A percentile compares a stretch with the other conserved stretches of the same genome.
Conservation (phyloP, 2,113 vertebrate genomes). For the Cacatua alba region DNA sequence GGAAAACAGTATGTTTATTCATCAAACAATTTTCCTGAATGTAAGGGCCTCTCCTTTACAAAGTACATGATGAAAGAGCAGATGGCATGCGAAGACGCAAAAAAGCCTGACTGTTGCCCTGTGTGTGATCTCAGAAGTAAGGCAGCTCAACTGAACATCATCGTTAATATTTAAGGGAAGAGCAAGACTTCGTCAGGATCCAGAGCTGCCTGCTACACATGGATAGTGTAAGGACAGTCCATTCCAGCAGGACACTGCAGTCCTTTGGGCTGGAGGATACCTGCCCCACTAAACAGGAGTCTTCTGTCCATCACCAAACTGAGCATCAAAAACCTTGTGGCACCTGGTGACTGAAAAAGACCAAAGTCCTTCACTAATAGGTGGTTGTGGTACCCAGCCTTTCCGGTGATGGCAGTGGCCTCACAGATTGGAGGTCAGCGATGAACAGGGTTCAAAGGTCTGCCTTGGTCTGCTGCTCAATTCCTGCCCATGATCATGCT, state of each 20-base stretch:
- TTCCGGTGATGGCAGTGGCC: too few relatives aligned
- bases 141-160: background rate
- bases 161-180: slow-evolving; percentile 13
- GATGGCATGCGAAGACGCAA: background rate
- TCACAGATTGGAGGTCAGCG: background rate
- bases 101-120: background rate
- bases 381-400: background rate
- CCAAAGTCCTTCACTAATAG: background rate
- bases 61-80: background rate
- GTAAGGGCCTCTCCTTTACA: background rate
- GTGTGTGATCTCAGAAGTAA: background rate
- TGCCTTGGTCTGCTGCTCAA: background rate
- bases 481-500: accelerated
- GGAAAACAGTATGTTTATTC: background rate
- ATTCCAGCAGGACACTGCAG: background rate
- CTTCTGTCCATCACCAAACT: background rate
- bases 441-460: background rate
- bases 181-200: background rate
- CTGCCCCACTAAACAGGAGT: background rate
- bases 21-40: background rate
- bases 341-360: background rate
- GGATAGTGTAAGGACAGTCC: background rate
- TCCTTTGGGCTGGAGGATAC: background rate
- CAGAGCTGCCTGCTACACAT: background rate
- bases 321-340: background rate